Conservation (phyloP, 2,888 invertebrate species). For the Ochropleura leucogaster region DNA sequence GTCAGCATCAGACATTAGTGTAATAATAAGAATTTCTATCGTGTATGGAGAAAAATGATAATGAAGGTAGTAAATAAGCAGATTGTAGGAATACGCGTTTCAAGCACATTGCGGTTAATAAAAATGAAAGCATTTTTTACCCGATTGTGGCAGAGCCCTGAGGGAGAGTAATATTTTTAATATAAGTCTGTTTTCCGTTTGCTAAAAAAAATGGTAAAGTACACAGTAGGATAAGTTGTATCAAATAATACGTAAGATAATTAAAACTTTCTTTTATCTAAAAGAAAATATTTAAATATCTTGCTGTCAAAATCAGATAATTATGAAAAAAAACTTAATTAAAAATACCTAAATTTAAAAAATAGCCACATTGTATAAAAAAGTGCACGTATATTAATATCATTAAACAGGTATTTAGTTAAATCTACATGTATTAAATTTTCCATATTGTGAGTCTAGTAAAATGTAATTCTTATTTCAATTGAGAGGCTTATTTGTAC, state of each 20-base stretch:
- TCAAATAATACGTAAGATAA: too few species aligned
- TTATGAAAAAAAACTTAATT: not conserved
- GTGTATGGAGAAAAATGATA: slow-evolving; percentile 10
- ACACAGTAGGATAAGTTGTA: not conserved
- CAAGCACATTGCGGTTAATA: not conserved
- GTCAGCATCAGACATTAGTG: slow-evolving; percentile 40
- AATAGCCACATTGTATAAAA: not conserved
- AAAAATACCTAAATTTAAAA: not conserved
- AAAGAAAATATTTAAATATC: too few species aligned
- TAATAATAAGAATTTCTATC: not conserved
- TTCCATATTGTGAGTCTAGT: slow-evolving; percentile 39
- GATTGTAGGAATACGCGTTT: not conserved
- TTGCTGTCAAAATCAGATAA: not conserved
- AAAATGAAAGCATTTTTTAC: not conserved
- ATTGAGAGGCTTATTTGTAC: slow-evolving; percentile 44
- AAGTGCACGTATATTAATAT: slow-evolving; percentile 14
- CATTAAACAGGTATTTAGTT: slow-evolving; percentile 31
- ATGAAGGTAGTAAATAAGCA: not conserved
- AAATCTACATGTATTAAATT: slow-evolving; percentile 41
- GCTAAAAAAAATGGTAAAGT: not conserved
- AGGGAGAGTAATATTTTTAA: not conserved
- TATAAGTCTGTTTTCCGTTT: not conserved
- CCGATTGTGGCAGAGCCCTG: not conserved
- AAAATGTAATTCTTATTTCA: slow-evolving; percentile 34
- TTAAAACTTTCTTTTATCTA: too few species aligned